A percentile compares a stretch with the other conserved stretches of the same genome.
Evolutionary conservation across 2,797 vertebrate genomes (phyloP).

Genomic region (Alosa sapidissima): DNA sequence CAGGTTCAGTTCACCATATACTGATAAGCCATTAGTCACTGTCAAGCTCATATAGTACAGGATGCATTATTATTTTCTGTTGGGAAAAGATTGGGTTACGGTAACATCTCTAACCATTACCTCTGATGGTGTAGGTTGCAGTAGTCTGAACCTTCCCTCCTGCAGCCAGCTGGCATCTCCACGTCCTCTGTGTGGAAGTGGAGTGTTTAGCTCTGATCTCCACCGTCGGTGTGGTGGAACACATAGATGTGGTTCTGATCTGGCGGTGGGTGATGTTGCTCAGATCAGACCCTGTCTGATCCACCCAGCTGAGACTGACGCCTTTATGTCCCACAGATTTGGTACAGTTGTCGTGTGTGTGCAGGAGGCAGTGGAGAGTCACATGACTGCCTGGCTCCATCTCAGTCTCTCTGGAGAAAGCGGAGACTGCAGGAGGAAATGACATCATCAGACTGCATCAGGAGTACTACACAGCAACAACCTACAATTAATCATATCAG

Average conservation of each 20-base stretch:
- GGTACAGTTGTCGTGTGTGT: background rate
- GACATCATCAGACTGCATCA: too few relatives aligned
- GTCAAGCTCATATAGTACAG: too few relatives aligned
- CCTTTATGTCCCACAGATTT: background rate
- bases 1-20: too few relatives aligned
- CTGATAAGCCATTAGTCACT: too few relatives aligned
- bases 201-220: too few relatives aligned
- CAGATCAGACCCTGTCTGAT: background rate
- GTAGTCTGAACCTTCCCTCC: background rate
- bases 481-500: too few relatives aligned
- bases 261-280: background rate
- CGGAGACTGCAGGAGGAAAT: background rate
- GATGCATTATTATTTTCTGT: too few relatives aligned
- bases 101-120: background rate
- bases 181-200: background rate
- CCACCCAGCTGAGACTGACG: background rate
- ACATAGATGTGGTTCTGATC: too few relatives aligned
- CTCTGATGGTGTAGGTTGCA: background rate
- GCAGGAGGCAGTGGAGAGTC: background rate
- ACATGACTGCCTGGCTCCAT: background rate
- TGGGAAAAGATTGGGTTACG: too few relatives aligned
- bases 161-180: background rate
- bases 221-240: too few relatives aligned
- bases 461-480: too few relatives aligned
- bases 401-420: background rate